Evolutionary conservation across 35 echinoderm and acorn worm species (phyloP).

Genomic region (Heliocidaris erythrogramma): DNA sequence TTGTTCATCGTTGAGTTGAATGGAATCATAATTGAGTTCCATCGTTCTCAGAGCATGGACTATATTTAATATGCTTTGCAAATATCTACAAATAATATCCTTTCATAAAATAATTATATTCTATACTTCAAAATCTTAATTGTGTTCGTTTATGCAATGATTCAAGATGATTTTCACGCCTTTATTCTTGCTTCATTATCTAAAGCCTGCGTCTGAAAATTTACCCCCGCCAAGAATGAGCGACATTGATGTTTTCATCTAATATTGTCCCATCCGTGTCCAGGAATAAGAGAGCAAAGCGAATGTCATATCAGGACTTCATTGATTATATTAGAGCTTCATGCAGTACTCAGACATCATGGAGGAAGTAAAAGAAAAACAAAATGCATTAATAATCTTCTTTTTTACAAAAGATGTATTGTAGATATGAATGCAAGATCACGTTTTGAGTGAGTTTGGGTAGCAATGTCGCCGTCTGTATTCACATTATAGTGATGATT

Average conservation of each 20-base stretch:
- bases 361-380: not conserved
- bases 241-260: slow-evolving; percentile 1
- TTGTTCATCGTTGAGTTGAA: too few species aligned
- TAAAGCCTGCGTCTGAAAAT: not conserved
- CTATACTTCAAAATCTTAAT: too few species aligned
- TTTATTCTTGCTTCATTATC: not conserved
- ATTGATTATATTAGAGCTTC: not conserved
- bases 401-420: not conserved
- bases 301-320: not conserved
- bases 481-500: not conserved
- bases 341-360: not conserved
- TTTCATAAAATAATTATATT: too few species aligned
- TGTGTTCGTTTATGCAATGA: too few species aligned
- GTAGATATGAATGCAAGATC: not conserved
- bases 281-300: not conserved
- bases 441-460: not conserved
- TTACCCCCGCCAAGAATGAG: not conserved
- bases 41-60: too few species aligned
- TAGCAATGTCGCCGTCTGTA: not conserved
- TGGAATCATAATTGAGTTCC: too few species aligned
- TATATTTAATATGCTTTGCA: too few species aligned
- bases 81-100: too few species aligned
- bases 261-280: not conserved
- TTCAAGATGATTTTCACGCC: too few species aligned
- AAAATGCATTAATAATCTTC: not conserved